Percentiles rank a stretch among this genome's conserved stretches.
These are phyloP conservation scores for Rhabditoides inermis DNA, from an alignment of 2,888 invertebrate genomes.

Conservation along the genomic window DNA sequence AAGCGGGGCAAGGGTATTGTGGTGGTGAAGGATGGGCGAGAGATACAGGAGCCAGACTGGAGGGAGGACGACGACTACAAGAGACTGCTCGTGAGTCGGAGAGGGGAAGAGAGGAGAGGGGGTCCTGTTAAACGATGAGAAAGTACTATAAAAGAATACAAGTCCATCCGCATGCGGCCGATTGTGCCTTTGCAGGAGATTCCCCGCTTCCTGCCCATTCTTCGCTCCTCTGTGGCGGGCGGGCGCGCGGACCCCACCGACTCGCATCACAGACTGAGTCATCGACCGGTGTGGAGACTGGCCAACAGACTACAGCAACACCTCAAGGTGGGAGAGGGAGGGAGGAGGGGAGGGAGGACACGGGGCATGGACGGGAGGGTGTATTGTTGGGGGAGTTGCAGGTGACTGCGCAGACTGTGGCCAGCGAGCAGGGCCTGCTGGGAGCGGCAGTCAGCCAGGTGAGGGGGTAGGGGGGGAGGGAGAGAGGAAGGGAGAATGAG, in stretches of 20 bases:
- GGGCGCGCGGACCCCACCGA: background rate
- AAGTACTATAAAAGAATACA: too few relatives aligned
- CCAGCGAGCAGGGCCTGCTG: slow-evolving; percentile 28
- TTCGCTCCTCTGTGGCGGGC: slow-evolving; percentile 16
- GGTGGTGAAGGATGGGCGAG: slow-evolving; percentile 22
- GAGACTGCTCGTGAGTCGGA: slow-evolving; percentile 13
- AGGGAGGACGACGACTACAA: slow-evolving; percentile 29
- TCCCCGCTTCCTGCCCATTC: slow-evolving; percentile 32
- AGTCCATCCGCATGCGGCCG: background rate
- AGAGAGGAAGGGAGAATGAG: too few relatives aligned
- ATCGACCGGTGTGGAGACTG: slow-evolving; percentile 19
- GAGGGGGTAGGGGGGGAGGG: too few relatives aligned
- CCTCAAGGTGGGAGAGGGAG: slow-evolving; percentile 27
- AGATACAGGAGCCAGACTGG: slow-evolving; percentile 15
- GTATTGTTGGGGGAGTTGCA: too few relatives aligned
- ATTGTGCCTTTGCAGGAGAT: slow-evolving; percentile 19
- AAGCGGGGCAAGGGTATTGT: slow-evolving; percentile 26
- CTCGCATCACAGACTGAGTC: slow-evolving; percentile 14
- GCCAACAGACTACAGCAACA: slow-evolving; percentile 40
- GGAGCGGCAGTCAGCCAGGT: slow-evolving; percentile 23
- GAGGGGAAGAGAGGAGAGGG: too few relatives aligned
- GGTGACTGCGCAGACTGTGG: slow-evolving; percentile 23
- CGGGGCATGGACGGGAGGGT: too few relatives aligned
- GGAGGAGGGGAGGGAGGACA: too few relatives aligned
- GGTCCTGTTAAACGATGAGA: too few relatives aligned